phyloP scores from a whole-genome alignment of 2,888 invertebrate genomes.

The Eupithecia insigniata region DNA sequence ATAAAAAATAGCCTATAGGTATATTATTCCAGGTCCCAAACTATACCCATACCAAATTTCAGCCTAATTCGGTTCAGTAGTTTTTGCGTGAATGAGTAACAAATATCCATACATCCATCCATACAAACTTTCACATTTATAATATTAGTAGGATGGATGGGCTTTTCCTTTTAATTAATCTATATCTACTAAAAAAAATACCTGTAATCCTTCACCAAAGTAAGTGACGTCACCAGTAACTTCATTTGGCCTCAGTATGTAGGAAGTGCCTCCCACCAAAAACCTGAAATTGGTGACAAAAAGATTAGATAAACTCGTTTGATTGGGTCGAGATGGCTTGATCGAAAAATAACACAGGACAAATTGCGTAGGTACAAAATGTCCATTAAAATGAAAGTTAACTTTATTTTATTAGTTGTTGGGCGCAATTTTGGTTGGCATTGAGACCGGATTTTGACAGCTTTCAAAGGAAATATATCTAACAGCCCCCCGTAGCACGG shows the following conservation, averaged over 20 bases:
- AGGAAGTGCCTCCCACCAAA: constrained; percentile 59
- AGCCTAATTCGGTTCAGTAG: too few species aligned
- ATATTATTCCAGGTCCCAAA: too few species aligned
- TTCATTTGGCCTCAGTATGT: constrained; percentile 70
- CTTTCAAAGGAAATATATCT: too few species aligned
- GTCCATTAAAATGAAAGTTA: background rate
- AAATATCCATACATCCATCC: too few species aligned
- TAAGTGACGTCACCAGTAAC: constrained; percentile 81
- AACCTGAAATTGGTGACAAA: constrained; percentile 56
- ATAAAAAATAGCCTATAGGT: too few species aligned
- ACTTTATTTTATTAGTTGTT: background rate
- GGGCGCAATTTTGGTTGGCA: background rate
- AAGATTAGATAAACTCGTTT: background rate
- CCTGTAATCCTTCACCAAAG: constrained; percentile 80
- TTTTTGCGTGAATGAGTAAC: too few species aligned
- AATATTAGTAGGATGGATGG: too few species aligned
- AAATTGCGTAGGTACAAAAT: background rate
- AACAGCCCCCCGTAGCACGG: too few species aligned
- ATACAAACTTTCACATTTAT: too few species aligned
- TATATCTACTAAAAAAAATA: constrained; percentile 46
- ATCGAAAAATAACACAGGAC: background rate
- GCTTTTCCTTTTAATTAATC: too few species aligned
- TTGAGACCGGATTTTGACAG: too few species aligned
- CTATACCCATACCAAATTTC: too few species aligned
- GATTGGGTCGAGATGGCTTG: background rate